A percentile compares a stretch with the other conserved stretches of the same genome.
These are phyloP conservation scores for Nomada hirtipes DNA, from an alignment of 2,888 invertebrate genomes.

Conservation along the genomic window DNA sequence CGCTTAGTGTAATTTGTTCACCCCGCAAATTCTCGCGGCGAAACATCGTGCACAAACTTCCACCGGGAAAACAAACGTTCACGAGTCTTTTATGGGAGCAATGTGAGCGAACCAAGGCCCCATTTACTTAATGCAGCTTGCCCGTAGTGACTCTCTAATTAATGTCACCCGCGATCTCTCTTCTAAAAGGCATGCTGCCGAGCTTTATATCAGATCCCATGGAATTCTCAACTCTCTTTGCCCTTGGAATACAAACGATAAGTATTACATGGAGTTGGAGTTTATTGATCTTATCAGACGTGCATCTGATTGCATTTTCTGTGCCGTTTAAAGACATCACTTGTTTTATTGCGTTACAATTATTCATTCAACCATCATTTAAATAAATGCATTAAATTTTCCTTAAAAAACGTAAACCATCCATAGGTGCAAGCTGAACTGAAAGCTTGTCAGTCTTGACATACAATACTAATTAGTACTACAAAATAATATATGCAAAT, in stretches of 20 bases:
- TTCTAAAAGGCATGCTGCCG: conserved; percentile 34
- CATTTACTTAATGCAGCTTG: conserved; percentile 59
- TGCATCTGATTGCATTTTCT: no score
- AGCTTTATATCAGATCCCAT: conserved; percentile 25
- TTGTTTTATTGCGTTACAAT: no score
- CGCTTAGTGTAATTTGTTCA: conserved; percentile 54
- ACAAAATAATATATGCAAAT: no score
- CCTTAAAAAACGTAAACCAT: no score
- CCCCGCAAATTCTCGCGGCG: conserved; percentile 39
- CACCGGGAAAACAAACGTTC: conserved; percentile 47
- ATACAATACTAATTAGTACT: no score
- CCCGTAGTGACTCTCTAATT: conserved; percentile 53
- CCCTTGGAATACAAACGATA: conserved; percentile 18
- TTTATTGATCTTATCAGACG: conserved; percentile 7
- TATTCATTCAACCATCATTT: no score
- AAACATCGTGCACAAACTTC: conserved; percentile 35
- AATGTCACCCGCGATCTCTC: conserved; percentile 53
- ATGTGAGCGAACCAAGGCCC: conserved; percentile 42
- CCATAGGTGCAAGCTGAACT: no score
- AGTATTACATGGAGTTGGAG: neutral
- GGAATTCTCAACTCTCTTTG: neutral
- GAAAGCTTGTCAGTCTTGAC: no score
- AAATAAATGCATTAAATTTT: no score
- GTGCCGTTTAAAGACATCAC: neutral
- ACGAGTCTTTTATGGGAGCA: conserved; percentile 55